These are phyloP conservation scores for Arvicanthis niloticus DNA, from an alignment of 2,113 vertebrate genomes.

Conservation along the genomic window DNA sequence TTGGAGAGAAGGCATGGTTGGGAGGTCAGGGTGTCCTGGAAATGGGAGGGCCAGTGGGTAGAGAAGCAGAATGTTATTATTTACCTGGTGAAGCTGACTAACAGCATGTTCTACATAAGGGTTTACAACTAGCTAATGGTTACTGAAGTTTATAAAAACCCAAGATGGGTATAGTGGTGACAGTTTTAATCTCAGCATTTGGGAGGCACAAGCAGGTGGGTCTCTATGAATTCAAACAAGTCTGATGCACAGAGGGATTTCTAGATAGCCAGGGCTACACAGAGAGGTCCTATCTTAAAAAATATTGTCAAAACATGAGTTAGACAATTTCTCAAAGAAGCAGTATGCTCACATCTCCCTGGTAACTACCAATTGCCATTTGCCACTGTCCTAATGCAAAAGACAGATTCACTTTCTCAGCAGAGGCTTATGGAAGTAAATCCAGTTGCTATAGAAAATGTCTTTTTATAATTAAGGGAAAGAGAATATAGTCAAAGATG, in stretches of 20 bases:
- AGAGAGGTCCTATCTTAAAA: background rate
- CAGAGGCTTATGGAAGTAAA: background rate
- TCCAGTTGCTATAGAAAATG: slow-evolving; percentile 11
- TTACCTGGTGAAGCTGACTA: background rate
- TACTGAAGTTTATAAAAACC: slow-evolving; percentile 8
- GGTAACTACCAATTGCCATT: background rate
- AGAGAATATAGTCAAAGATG: slow-evolving; percentile 33
- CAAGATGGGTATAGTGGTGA: background rate
- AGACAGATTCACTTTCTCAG: background rate
- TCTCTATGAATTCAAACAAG: background rate
- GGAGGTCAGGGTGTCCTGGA: background rate
- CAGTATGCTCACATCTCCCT: background rate
- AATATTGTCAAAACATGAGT: slow-evolving; percentile 6
- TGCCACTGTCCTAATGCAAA: background rate
- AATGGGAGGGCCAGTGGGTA: background rate
- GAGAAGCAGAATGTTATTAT: background rate
- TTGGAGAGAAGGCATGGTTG: background rate
- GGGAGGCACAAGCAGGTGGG: background rate
- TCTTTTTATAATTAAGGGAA: slow-evolving; percentile 49
- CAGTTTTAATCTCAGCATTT: background rate
- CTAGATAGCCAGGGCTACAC: background rate
- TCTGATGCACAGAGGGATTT: background rate
- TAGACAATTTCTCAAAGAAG: slow-evolving; percentile 11
- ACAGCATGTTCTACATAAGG: background rate
- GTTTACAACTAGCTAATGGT: background rate